A percentile compares a stretch with the other conserved stretches of the same genome.
Conservation (phyloP, 2,113 vertebrate species). For the Cochlearius cochlearius region DNA sequence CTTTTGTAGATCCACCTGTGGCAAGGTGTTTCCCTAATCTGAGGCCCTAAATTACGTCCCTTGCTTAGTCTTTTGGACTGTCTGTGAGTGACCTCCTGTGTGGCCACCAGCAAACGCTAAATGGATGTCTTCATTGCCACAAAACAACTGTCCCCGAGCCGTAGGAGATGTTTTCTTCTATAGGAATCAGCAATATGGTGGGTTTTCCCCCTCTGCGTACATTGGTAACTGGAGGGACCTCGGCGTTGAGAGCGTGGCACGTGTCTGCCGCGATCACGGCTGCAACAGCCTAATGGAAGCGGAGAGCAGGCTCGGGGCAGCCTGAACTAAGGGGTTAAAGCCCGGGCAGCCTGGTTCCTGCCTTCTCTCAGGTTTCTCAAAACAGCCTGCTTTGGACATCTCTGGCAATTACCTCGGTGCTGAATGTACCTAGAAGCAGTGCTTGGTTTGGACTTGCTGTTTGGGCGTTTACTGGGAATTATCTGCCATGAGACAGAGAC, state of each 20-base stretch:
- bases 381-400: not conserved
- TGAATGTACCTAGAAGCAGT: not conserved
- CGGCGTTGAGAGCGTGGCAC: not conserved
- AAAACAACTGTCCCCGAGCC: not conserved
- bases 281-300: not conserved
- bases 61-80: not conserved
- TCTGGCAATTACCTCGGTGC: not conserved
- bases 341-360: not conserved
- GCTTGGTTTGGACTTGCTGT: not conserved
- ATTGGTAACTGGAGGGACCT: fast-evolving
- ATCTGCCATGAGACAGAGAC: not conserved
- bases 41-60: not conserved
- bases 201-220: too few relatives aligned
- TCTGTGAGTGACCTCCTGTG: not conserved
- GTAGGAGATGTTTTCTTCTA: not conserved
- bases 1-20: too few relatives aligned
- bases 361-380: not conserved
- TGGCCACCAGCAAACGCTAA: not conserved
- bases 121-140: not conserved
- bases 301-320: not conserved
- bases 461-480: not conserved
- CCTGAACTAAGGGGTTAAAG: not conserved
- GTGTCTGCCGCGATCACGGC: fast-evolving
- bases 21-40: not conserved
- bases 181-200: not conserved